Evolutionary conservation across 2,113 vertebrate genomes (phyloP), one percentile per base, ranked within the genome.

Genomic region (Myiozetetes cayanensis): DNA sequence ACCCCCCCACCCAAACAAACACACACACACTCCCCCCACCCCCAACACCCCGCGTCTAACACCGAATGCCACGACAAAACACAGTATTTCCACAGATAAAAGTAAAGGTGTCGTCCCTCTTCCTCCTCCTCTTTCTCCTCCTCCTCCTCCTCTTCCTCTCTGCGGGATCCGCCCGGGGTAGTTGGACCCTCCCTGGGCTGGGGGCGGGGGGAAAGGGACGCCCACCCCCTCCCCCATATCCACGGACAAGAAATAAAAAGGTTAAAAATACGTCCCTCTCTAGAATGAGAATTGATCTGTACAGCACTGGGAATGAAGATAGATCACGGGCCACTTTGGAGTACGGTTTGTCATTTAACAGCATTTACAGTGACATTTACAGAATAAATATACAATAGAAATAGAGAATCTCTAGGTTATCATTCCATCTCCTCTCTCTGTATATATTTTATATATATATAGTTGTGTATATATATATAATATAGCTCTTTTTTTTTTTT

Each of bases 301-400:
- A 98, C 98, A 98, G 98, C 98, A 97, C 97, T 97, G 94, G 98
- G 98, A 97, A 97, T 97, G 98, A 98, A 98, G 98, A 98, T 97
- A 98, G 98, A 98, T 97, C 98, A 97, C 92, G 92, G 97, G 97
- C 98, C 98, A 98, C 98, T 97, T 97, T 93, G 97, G 97, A 97
- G 96, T 90, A 97, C 91, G 92, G 90, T 76, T 98, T 97, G 97
- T 98, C 98, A 98, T 98, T 98, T 97, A 98, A 98, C 98, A 98
- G 98, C 98, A 98, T 99, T 97, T 99, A 99, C 99, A 99, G 98
- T 97, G 89, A 98, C 98, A 98, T 98, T 97, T 99, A 99, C 99
- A 99, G 98, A 97, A 97, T 98, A 98, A 98, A 98, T 99, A 98
- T 98, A 99, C 98, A 96, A 98, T 98, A 98, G 98, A 98, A 98